Conservation (phyloP, 2,888 invertebrate species). For the Drosophila limbata region DNA sequence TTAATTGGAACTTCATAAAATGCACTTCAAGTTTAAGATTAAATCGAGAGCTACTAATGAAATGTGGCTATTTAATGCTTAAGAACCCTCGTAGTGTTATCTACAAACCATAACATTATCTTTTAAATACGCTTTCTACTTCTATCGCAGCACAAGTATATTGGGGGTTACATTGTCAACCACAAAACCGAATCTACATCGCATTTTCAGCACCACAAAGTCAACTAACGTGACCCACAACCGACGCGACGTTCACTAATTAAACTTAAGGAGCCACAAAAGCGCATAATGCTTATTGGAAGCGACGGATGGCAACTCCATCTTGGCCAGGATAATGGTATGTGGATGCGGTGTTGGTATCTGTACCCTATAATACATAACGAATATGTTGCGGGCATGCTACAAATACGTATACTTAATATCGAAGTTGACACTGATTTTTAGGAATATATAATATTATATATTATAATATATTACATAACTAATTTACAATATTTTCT, state of each 20-base stretch:
- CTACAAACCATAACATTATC: constrained; percentile 11
- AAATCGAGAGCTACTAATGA: background rate
- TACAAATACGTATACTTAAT: constrained; percentile 1
- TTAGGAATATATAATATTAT: too few species aligned
- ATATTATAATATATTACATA: too few species aligned
- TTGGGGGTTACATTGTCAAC: constrained; percentile 32
- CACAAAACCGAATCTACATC: constrained; percentile 60
- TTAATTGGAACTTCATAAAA: background rate
- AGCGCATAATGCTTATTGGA: constrained; percentile 48
- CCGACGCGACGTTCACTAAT: constrained; percentile 48
- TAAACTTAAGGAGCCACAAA: constrained; percentile 70
- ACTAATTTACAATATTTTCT: too few species aligned
- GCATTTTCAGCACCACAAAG: constrained; percentile 48
- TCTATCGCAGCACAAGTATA: constrained; percentile 4
- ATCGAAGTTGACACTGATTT: background rate
- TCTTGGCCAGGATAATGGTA: constrained; percentile 20
- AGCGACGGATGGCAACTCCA: constrained; percentile 28
- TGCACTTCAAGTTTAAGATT: background rate
- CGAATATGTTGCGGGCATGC: background rate
- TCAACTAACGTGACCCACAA: constrained; percentile 31
- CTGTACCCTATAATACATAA: constrained; percentile 15
- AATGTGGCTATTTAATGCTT: constrained; percentile 6
- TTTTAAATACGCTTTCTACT: background rate
- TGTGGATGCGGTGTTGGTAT: constrained; percentile 10
- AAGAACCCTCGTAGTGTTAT: constrained; percentile 4